A percentile compares a stretch with the other conserved stretches of the same genome.
Evolutionary conservation across 2,113 vertebrate genomes (phyloP).

Genomic region (Brachyistius frenatus): DNA sequence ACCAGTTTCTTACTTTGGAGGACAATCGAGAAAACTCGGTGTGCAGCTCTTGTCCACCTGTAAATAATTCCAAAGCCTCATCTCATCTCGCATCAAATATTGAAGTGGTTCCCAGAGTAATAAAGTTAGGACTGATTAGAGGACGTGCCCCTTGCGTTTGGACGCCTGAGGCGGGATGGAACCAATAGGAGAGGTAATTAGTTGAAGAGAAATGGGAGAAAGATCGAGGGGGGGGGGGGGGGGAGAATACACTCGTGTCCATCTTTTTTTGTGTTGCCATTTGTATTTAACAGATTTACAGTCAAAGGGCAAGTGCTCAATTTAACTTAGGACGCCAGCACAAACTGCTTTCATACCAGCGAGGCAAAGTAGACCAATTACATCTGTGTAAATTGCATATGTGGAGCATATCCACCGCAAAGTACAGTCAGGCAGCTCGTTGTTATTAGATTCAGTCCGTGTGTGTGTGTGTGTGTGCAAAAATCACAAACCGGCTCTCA

Average conservation of each 20-base stretch:
- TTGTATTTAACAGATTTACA: slow-evolving; percentile 31
- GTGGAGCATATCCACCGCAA: slow-evolving; percentile 1
- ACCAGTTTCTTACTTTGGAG: not conserved
- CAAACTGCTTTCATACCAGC: not conserved
- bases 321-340: not conserved
- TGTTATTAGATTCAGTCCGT: slow-evolving; percentile 3
- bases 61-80: slow-evolving; percentile 63
- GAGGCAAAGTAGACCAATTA: slow-evolving; percentile 21
- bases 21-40: slow-evolving; percentile 15
- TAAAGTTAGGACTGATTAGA: slow-evolving; percentile 77
- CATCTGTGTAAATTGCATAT: slow-evolving; percentile 36
- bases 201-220: slow-evolving; percentile 39
- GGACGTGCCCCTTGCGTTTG: slow-evolving; percentile 43
- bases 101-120: slow-evolving; percentile 67
- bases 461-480: not conserved
- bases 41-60: slow-evolving; percentile 37
- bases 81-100: slow-evolving; percentile 73
- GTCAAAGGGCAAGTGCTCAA: slow-evolving; percentile 22
- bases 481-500: not conserved
- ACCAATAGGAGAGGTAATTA: slow-evolving; percentile 73
- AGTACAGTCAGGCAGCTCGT: not conserved
- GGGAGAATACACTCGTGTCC: slow-evolving; percentile 7
- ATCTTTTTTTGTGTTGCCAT: slow-evolving; percentile 16
- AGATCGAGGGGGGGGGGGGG: not conserved
- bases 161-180: slow-evolving; percentile 57